Evolutionary conservation across 37 sponge, comb jelly and placozoan genomes (phyloP), one percentile per base, ranked within the genome.

Genomic region (Dysidea cf. avara): DNA sequence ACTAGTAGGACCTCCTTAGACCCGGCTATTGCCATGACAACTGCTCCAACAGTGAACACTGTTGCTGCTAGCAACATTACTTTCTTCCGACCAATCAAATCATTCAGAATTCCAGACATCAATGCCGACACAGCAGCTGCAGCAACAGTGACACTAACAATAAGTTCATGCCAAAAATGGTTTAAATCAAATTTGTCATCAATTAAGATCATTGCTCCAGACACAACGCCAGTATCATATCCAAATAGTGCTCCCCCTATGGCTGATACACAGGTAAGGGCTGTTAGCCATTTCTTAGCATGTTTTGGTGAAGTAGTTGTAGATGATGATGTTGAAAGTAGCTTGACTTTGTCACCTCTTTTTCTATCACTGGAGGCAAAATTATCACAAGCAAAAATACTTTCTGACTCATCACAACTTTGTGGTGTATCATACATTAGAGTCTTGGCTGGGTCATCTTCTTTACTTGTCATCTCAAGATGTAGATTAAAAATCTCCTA

Each of bases 221-320:
- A 88, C 29, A 96, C 90, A 1, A 96, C 87, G 0, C 96, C 96
- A 0, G 96, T 96, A 67, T 96, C 96, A 68, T 96, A 96, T 33
- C 96, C 96, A 36, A 96, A 96, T 30, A 96, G 71, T 58, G 85
- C 91, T 51, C 96, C 96, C 1, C 96, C 96, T 34, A 76, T 76
- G n/a, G n/a, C n/a, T n/a, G n/a, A n/a, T n/a, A n/a, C n/a, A n/a
- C n/a, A n/a, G n/a, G 53, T n/a, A n/a, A n/a, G n/a, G n/a, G n/a
- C n/a, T n/a, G n/a, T n/a, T n/a, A n/a, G n/a, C n/a, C n/a, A n/a
- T n/a, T n/a, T n/a, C n/a, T n/a, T n/a, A n/a, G n/a, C n/a, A n/a
- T n/a, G n/a, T n/a, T n/a, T n/a, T n/a, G n/a, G n/a, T n/a, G n/a
- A n/a, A n/a, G n/a, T n/a, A n/a, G n/a, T n/a, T n/a, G n/a, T n/a